Evolutionary conservation across 2,797 vertebrate genomes (phyloP), one percentile per base, ranked within the genome.

Genomic region (Silurus aristotelis): DNA sequence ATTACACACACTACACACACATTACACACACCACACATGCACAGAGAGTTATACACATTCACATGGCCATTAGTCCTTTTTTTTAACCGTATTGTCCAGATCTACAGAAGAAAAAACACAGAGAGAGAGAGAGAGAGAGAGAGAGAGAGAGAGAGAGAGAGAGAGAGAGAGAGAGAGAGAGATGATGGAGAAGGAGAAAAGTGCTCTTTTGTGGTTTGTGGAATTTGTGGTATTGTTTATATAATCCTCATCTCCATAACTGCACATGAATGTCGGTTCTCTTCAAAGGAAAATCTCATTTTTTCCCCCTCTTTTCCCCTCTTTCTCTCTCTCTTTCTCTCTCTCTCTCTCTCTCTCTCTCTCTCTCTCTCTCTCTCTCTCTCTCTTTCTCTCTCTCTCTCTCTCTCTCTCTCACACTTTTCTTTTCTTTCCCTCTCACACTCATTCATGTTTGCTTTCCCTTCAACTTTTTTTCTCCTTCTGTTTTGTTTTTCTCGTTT

Each of bases 151-250:
- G 66, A 22, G 17, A 67, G 43, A 58, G 27, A 84, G 48, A 43
- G 61, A n/a, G 25, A 38, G 9, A 25, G 25, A 31, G 48, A n/a
- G 2, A 79, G 19, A 52, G 66, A 22, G 27, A 67, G 61, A 58
- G 48, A 84, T 52, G 25, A 56, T 6, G 31, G 60, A 87, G 55
- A 61, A 5, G 12, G 72, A 76, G 70, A 68, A 60, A 87, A 76
- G 66, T 79, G 75, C 31, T 43, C 67, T 82, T 83, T 80, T 78
- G 56, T 82, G 70, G 80, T 76, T 56, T 82, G 76, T 75, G 86
- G 82, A 87, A 84, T 84, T 76, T 84, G 86, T 81, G 82, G 86
- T 80, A 87, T 87, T 85, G 84, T 88, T 88, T 88, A 83, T 85
- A 83, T 83, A 83, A 85, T 85, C 76, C 84, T 83, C 81, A 85